These are phyloP conservation scores for Campylomormyrus tamandua DNA, from an alignment of 2,113 vertebrate species.

Conservation along the genomic window DNA sequence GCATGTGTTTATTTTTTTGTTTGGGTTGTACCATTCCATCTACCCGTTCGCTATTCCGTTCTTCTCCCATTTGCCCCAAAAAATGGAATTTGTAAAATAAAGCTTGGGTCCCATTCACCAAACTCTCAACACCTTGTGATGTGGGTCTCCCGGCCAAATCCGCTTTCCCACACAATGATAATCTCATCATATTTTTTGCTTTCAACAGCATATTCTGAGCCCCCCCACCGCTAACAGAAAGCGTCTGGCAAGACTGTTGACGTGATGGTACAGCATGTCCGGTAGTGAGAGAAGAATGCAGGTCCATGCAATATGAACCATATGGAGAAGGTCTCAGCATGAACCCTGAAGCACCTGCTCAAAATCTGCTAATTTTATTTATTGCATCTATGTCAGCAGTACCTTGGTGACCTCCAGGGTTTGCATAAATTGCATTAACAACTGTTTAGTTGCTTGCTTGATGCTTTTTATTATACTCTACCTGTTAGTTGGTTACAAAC, in stretches of 20 bases:
- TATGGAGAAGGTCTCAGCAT: not conserved
- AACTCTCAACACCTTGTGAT: not conserved
- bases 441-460: not conserved
- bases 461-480: not conserved
- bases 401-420: not conserved
- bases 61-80: not conserved
- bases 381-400: not conserved
- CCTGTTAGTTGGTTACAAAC: not conserved
- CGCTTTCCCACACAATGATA: not conserved
- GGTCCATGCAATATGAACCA: not conserved
- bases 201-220: not conserved
- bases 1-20: not conserved
- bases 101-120: not conserved
- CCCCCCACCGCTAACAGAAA: not conserved
- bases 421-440: not conserved
- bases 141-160: not conserved
- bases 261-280: not conserved
- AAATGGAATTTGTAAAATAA: not conserved
- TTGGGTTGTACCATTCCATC: not conserved
- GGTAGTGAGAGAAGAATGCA: not conserved
- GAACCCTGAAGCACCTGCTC: constrained; percentile 4
- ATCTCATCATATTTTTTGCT: not conserved
- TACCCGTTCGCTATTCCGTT: not conserved
- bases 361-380: constrained; percentile 1
- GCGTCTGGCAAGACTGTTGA: not conserved